Percentiles rank a stretch among this genome's conserved stretches.
phyloP scores from a whole-genome alignment of 2,113 vertebrate species.

The Thomomys bottae region DNA sequence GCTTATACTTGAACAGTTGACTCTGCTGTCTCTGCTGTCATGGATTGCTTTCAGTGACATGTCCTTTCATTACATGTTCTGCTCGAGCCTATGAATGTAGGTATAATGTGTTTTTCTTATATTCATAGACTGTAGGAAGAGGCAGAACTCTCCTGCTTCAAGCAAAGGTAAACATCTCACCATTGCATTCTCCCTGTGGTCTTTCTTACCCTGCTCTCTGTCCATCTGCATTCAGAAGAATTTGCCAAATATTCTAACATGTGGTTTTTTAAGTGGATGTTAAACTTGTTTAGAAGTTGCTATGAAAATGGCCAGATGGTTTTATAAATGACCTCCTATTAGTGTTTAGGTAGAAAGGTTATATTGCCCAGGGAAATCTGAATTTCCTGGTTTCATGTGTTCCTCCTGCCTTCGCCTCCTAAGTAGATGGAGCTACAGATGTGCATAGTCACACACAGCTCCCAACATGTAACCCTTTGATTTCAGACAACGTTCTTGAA shows the following conservation, averaged over 20 bases:
- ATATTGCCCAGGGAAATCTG: not conserved
- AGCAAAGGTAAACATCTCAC: constrained; percentile 92
- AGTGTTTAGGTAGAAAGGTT: not conserved
- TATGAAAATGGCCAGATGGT: not conserved
- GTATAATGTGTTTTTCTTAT: constrained; percentile 54
- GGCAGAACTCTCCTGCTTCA: constrained; percentile 96
- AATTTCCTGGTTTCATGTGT: not conserved
- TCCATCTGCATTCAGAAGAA: not conserved
- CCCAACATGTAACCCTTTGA: not conserved
- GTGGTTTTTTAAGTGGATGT: constrained; percentile 15
- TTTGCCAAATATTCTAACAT: not conserved
- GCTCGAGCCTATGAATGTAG: too few relatives aligned
- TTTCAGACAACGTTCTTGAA: constrained; percentile 4
- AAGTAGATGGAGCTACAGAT: not conserved
- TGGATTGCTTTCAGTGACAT: not conserved
- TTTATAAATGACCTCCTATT: not conserved
- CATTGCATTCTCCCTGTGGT: not conserved
- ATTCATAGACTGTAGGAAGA: constrained; percentile 92
- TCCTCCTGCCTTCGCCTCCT: not conserved
- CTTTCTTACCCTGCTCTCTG: not conserved
- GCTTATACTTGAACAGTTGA: not conserved
- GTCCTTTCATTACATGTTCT: not conserved
- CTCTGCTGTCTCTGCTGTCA: not conserved
- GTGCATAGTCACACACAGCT: not conserved
- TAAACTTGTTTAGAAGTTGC: not conserved